Conservation (phyloP, 2,797 vertebrate genomes). For the Salmo trutta region DNA sequence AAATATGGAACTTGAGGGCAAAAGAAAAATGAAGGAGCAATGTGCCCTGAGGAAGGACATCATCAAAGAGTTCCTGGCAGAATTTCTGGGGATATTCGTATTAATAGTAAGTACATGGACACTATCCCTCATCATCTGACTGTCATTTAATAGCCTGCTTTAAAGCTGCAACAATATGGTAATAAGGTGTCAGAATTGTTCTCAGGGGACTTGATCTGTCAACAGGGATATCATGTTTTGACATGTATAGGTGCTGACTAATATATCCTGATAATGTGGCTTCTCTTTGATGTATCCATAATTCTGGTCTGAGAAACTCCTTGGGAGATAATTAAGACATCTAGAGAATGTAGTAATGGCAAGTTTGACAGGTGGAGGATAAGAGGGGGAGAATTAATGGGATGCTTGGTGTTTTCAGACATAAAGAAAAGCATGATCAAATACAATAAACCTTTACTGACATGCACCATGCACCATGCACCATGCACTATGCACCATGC, state of each 20-base stretch:
- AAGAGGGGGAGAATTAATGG: neutral
- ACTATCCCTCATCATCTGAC: conserved; percentile 58
- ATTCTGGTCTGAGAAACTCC: conserved; percentile 37
- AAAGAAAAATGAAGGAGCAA: conserved; percentile 79
- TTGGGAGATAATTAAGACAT: conserved; percentile 5
- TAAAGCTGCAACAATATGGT: conserved; percentile 55
- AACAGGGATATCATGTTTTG: conserved; percentile 54
- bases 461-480: neutral
- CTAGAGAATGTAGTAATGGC: neutral
- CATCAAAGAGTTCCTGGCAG: conserved; percentile 88
- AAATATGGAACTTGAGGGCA: conserved; percentile 72
- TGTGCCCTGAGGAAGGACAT: conserved; percentile 82
- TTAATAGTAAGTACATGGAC: conserved; percentile 88
- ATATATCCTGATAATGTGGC: conserved; percentile 33
- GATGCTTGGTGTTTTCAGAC: neutral
- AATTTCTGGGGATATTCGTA: conserved; percentile 92
- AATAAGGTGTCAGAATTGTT: conserved; percentile 62
- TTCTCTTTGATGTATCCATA: conserved; percentile 55
- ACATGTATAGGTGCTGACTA: conserved; percentile 17
- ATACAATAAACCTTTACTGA: neutral
- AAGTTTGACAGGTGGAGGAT: conserved; percentile 9
- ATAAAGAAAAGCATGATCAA: neutral
- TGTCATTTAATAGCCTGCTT: conserved; percentile 55
- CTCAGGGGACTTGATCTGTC: conserved; percentile 53
- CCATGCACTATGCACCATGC: too few species aligned